phyloP scores from a whole-genome alignment of 2,797 vertebrate genomes.

The Melanotaenia pygmaea region DNA sequence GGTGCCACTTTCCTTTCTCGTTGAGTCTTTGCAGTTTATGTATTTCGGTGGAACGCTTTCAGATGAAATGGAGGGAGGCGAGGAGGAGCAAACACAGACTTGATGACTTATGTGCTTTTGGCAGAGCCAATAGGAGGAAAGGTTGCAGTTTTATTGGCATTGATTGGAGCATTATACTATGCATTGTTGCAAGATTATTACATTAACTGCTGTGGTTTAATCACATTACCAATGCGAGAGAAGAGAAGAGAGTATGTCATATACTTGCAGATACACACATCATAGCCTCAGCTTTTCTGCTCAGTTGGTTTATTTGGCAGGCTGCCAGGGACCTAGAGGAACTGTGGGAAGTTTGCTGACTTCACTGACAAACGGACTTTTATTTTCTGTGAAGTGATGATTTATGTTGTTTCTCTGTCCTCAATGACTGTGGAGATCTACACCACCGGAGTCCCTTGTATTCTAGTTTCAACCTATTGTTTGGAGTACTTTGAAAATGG shows the following conservation, averaged over 20 bases:
- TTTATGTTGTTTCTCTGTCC: constrained; percentile 75
- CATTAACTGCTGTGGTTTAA: constrained; percentile 79
- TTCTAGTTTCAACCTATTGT: constrained; percentile 57
- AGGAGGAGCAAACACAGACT: constrained; percentile 52
- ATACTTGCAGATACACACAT: constrained; percentile 65
- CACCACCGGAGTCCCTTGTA: constrained; percentile 23
- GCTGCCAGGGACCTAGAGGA: constrained; percentile 54
- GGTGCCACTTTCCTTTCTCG: constrained; percentile 6
- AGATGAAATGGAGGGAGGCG: constrained; percentile 28
- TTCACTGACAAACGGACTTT: constrained; percentile 75
- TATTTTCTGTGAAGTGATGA: constrained; percentile 70
- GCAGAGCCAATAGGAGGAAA: constrained; percentile 54
- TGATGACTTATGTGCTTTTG: constrained; percentile 67
- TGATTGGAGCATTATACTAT: constrained; percentile 77
- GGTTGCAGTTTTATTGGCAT: constrained; percentile 74
- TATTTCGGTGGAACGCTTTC: not conserved
- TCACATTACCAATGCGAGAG: constrained; percentile 75
- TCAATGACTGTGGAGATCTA: constrained; percentile 47
- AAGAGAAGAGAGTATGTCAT: constrained; percentile 72
- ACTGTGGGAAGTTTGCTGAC: constrained; percentile 74
- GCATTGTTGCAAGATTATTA: constrained; percentile 80
- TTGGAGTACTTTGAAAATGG: constrained; percentile 43
- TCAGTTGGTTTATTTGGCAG: constrained; percentile 62
- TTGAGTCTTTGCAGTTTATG: constrained; percentile 18
- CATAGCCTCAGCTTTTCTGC: constrained; percentile 48